Evolutionary conservation across 2,888 invertebrate species (phyloP).

Genomic region (Tipula confusa): DNA sequence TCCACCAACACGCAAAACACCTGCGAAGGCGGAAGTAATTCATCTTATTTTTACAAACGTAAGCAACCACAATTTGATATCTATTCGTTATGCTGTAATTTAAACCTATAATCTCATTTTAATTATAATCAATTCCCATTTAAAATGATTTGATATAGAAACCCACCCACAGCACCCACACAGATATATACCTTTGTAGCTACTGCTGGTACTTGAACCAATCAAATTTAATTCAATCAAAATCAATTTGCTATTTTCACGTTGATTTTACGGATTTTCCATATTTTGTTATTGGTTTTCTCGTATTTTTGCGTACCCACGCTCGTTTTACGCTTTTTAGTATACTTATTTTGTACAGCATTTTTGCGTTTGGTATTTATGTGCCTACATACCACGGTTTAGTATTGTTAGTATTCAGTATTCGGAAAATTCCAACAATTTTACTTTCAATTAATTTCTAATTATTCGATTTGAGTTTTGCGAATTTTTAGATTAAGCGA

Average conservation of each 20-base stretch:
- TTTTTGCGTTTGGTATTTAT: background rate
- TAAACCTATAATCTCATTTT: background rate
- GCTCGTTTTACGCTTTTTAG: background rate
- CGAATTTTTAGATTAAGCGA: background rate
- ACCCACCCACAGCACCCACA: background rate
- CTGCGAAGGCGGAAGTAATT: background rate
- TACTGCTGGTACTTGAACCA: background rate
- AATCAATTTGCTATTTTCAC: slow-evolving; percentile 20
- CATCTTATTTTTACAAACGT: background rate
- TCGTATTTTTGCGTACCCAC: background rate
- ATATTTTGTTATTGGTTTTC: background rate
- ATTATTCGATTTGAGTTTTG: background rate
- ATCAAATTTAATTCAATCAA: background rate
- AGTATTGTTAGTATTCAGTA: background rate
- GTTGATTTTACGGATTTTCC: background rate
- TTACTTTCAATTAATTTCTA: background rate
- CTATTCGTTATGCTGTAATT: background rate
- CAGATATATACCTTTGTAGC: background rate
- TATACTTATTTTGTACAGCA: background rate
- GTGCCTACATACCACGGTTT: background rate
- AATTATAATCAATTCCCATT: background rate
- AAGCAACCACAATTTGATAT: background rate
- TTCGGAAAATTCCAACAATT: background rate
- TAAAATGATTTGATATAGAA: background rate
- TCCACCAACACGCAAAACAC: background rate